Conservation (phyloP, 2,888 invertebrate species). For the Nephrocerus scutellatus region DNA sequence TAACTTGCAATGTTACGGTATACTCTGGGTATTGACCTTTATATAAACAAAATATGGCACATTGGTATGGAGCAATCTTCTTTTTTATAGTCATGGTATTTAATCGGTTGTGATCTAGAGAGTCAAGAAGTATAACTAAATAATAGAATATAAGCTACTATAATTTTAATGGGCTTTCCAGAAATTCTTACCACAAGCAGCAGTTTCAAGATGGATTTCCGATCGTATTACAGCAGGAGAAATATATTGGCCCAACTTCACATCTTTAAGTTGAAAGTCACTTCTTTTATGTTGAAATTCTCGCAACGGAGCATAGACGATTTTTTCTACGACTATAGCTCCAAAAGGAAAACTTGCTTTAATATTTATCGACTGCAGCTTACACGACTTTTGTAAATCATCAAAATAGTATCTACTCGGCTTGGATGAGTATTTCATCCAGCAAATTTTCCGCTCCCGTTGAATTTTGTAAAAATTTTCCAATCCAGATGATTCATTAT, state of each 20-base stretch:
- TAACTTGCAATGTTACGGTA: too few species aligned
- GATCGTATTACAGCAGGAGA: slow-evolving; percentile 36
- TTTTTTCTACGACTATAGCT: slow-evolving; percentile 56
- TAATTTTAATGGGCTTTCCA: neutral
- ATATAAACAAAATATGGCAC: slow-evolving; percentile 55
- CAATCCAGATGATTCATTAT: slow-evolving; percentile 42
- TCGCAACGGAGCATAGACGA: slow-evolving; percentile 45
- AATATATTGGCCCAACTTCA: slow-evolving; percentile 18
- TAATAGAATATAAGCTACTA: neutral
- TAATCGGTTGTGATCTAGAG: slow-evolving; percentile 49
- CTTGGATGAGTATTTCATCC: slow-evolving; percentile 70
- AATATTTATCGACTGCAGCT: slow-evolving; percentile 54
- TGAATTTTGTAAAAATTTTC: slow-evolving; percentile 70
- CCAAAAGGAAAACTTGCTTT: slow-evolving; percentile 60
- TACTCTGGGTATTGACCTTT: slow-evolving; percentile 46
- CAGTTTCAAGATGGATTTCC: slow-evolving; percentile 34
- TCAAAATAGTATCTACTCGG: slow-evolving; percentile 62
- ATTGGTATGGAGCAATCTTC: slow-evolving; percentile 70
- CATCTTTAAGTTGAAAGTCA: slow-evolving; percentile 28
- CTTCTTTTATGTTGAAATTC: slow-evolving; percentile 21
- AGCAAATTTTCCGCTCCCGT: slow-evolving; percentile 73
- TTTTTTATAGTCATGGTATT: slow-evolving; percentile 50
- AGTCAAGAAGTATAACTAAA: slow-evolving; percentile 48
- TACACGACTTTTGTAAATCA: too few species aligned
- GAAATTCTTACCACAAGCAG: slow-evolving; percentile 32